Conservation (phyloP, 2,888 invertebrate genomes). For the Acronicta psi region DNA sequence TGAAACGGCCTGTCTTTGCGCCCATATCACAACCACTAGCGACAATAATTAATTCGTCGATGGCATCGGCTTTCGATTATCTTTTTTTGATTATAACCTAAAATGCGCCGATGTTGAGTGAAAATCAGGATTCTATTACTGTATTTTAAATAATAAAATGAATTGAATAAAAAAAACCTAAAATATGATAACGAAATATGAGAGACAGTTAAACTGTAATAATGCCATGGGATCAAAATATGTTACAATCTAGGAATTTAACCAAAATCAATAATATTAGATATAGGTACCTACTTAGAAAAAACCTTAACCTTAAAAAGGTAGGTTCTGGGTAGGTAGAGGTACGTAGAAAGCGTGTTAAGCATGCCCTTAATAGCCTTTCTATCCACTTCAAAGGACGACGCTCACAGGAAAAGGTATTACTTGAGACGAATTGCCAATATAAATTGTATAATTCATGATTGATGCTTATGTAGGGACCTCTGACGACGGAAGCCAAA, state of each 20-base stretch:
- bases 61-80: slow-evolving; percentile 65
- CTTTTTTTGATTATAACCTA: slow-evolving; percentile 56
- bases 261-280: no score
- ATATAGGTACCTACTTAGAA: no score
- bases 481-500: no score
- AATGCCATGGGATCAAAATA: background rate
- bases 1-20: slow-evolving; percentile 72
- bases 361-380: no score
- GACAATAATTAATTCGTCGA: slow-evolving; percentile 75
- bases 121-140: slow-evolving; percentile 23
- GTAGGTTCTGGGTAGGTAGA: no score
- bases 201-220: no score
- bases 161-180: background rate
- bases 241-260: no score
- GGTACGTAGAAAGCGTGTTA: no score
- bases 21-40: slow-evolving; percentile 67
- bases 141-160: slow-evolving; percentile 7
- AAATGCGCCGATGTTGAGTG: slow-evolving; percentile 46
- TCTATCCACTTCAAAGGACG: background rate
- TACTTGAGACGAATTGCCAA: slow-evolving; percentile 5
- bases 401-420: slow-evolving; percentile 15
- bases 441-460: slow-evolving; percentile 3
- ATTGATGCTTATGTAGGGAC: slow-evolving; percentile 17
- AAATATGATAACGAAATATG: no score
- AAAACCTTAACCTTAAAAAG: no score